Percentiles rank a stretch among this genome's conserved stretches.
These are phyloP conservation scores for Melanotaenia trifasciata DNA, from an alignment of 2,797 vertebrate species.

Conservation along the genomic window DNA sequence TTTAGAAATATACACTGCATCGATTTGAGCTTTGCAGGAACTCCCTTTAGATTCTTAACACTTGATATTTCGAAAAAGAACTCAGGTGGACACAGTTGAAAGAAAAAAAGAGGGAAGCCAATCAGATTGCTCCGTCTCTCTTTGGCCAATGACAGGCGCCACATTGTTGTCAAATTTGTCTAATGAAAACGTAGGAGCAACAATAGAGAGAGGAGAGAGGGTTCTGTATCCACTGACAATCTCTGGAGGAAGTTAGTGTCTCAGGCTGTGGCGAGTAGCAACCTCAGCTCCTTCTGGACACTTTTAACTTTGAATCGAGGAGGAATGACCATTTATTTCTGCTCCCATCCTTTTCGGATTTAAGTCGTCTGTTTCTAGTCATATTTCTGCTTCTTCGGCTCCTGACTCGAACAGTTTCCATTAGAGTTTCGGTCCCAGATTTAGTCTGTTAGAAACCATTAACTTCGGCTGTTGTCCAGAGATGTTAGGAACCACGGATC, in stretches of 20 bases:
- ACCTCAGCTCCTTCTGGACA: slow-evolving; percentile 77
- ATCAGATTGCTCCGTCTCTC: slow-evolving; percentile 89
- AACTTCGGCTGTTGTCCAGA: slow-evolving; percentile 58
- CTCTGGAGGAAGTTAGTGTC: slow-evolving; percentile 88
- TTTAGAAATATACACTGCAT: slow-evolving; percentile 64
- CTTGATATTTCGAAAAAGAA: slow-evolving; percentile 87
- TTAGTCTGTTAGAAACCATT: slow-evolving; percentile 5
- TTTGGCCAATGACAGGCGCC: slow-evolving; percentile 95
- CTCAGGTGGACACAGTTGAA: slow-evolving; percentile 92
- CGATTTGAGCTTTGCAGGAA: slow-evolving; percentile 82
- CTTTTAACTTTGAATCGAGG: slow-evolving; percentile 31
- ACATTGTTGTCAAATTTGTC: slow-evolving; percentile 99
- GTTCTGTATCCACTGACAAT: slow-evolving; percentile 88
- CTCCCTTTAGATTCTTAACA: slow-evolving; percentile 83
- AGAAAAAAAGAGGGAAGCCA: slow-evolving; percentile 87
- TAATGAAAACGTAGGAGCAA: slow-evolving; percentile 97
- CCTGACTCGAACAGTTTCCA: slow-evolving; percentile 20
- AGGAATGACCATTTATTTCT: slow-evolving; percentile 52
- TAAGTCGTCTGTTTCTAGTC: slow-evolving; percentile 34
- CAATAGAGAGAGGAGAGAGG: slow-evolving; percentile 89
- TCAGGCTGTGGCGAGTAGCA: slow-evolving; percentile 78
- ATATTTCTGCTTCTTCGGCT: not conserved
- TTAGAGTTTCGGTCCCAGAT: slow-evolving; percentile 1
- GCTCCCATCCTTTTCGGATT: slow-evolving; percentile 48
- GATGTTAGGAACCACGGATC: slow-evolving; percentile 47